Evolutionary conservation across 92 coral and sea anemone genomes (phyloP).

Genomic region (Bergia sp.): DNA sequence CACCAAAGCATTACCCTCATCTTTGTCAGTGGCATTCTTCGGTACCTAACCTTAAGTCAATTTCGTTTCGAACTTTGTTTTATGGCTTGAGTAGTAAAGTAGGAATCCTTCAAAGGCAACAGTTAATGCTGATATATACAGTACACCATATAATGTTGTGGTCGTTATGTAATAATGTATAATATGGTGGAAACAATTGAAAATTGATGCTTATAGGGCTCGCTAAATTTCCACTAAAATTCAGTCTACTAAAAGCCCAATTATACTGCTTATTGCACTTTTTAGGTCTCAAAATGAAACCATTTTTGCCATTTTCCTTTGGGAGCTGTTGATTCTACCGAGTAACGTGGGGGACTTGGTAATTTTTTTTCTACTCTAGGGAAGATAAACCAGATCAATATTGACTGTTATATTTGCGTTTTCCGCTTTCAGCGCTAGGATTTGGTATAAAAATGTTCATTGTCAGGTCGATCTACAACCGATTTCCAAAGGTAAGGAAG

Average conservation of each 20-base stretch:
- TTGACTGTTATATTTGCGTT: not conserved
- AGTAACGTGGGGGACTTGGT: not conserved
- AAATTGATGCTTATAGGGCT: no score
- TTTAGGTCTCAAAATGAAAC: not conserved
- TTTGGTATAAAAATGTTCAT: constrained; percentile 86
- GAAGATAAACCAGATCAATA: not conserved
- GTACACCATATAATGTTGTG: no score
- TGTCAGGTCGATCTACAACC: constrained; percentile 67
- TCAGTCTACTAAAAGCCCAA: no score
- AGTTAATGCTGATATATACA: not conserved
- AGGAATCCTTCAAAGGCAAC: not conserved
- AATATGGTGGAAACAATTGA: no score
- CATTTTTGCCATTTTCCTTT: not conserved
- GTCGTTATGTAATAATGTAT: no score
- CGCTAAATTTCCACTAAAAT: no score
- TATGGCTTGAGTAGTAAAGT: no score
- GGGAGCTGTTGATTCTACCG: no score
- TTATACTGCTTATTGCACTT: no score
- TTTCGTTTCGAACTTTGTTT: no score
- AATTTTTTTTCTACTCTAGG: not conserved
- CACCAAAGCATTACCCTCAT: not conserved
- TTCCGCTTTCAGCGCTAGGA: constrained; percentile 66
- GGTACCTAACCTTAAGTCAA: not conserved
- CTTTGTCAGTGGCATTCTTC: not conserved
- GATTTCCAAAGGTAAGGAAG: constrained; percentile 90